Base-by-base conservation (phyloP, 2,113 vertebrate genomes). In the Cyphomyrus discorhynchus region DNA sequence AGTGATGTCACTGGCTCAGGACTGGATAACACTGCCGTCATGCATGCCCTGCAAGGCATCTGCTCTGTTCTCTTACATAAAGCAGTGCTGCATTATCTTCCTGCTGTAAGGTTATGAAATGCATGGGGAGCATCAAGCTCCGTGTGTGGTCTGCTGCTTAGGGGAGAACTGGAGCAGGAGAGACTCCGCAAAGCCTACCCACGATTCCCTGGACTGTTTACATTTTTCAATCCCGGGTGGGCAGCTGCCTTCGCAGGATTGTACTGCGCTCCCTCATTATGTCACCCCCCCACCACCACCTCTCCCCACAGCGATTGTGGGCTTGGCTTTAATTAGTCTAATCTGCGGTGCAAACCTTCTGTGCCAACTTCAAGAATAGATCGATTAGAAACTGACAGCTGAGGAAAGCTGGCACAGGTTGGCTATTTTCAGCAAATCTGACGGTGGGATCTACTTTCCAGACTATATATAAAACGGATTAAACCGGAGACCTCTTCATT, bases 11-110 rank as follows among this genome's bases (percentile, higher is more conserved):
- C 92, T 47, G 89, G 35, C 15, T 80, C 39, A 77, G 86, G 93
- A 95, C 94, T 95, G 95, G 95, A 92, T 92, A 91, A 86, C 21
- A 77, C 15, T 13, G 82, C 24, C 27, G 89, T 84, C 93, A 93
- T 94, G 93, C 90, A 89, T 92, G 89, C 74, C 83, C 74, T 46
- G 24, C 89, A 89, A 88, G 46, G 92, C 93, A 94, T 94, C 94
- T 93, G 94, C 90, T 93, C 94, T 93, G 94, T 94, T 94, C 93
- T 90, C 91, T 96, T 96, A 95, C 93, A 93, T 96, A 96, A 96
- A 95, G 92, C 92, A 91, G 86, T 94, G 94, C 93, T 94, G 92
- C 91, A 95, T 91, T 95, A 91, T 89, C 92, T 88, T 90, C 84
- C 88, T 87, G 89, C 89, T 90, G 83, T 85, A 90, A 90, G 88